These are phyloP conservation scores for Cyprinodon diabolis DNA, from an alignment of 2,797 vertebrate species.

Conservation along the genomic window DNA sequence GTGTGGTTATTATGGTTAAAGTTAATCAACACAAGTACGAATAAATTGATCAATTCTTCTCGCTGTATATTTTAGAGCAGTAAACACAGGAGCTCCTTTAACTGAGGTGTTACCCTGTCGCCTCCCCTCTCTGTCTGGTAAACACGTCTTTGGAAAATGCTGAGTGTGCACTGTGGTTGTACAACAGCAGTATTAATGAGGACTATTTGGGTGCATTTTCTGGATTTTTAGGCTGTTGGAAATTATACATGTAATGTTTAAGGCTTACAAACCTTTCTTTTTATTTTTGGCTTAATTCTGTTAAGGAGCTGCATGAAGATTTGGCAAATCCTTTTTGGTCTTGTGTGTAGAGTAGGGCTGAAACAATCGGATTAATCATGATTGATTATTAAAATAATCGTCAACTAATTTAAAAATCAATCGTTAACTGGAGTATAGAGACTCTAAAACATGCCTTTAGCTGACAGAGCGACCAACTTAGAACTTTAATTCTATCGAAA, in stretches of 20 bases:
- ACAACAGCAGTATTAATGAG: conserved; percentile 76
- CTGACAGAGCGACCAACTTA: too few species aligned
- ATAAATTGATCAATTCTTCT: not conserved
- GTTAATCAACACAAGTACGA: not conserved
- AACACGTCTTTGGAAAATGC: conserved; percentile 79
- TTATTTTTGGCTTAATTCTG: conserved; percentile 43
- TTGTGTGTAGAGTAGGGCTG: not conserved
- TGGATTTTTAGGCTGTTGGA: conserved; percentile 45
- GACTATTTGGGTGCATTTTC: conserved; percentile 72
- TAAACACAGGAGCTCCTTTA: conserved; percentile 44
- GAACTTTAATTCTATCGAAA: too few species aligned
- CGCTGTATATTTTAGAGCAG: not conserved
- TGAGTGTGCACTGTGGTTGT: conserved; percentile 77
- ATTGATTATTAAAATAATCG: too few species aligned
- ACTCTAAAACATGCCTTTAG: too few species aligned
- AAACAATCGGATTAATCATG: too few species aligned
- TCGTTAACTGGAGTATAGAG: too few species aligned
- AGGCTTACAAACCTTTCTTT: conserved; percentile 30
- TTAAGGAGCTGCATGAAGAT: not conserved
- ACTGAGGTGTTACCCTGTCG: conserved; percentile 67
- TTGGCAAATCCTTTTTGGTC: conserved; percentile 14
- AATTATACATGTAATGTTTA: conserved; percentile 53
- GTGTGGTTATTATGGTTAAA: not conserved
- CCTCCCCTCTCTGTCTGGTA: conserved; percentile 70
- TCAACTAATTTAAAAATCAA: too few species aligned